Evolutionary conservation across 2,888 invertebrate genomes (phyloP), one percentile per base, ranked within the genome.

Genomic region (Ochlodes sylvanus): DNA sequence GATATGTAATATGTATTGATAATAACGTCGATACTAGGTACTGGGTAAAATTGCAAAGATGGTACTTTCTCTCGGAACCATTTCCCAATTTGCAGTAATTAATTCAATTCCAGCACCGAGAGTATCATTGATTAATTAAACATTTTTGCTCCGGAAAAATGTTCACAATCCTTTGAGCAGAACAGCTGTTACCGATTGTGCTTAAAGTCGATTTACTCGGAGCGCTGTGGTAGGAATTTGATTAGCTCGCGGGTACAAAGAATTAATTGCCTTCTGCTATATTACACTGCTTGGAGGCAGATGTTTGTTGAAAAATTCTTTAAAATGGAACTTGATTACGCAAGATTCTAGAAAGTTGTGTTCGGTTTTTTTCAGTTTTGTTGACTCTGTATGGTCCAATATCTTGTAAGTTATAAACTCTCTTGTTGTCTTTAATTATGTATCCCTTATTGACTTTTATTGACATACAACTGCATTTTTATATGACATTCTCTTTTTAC

Each of bases 151-250:
- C 9, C 47, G 10, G 44, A 41, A 57, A 57, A 34, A 60, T 32
- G 27, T 44, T 58, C 21, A 15, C 21, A 60, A 27, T 60, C 47
- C 60, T 60, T 47, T 60, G 60, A 44, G 14, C 44, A 9, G 47
- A 60, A 60, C 60, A 60, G 47, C 60, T 60, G 60, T 27, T 60
- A n/a, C 47, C 44, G 60, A 47, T 47, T 60, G 60, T 58, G 58
- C 58, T 58, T 38, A n/a, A 47, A 60, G 60, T 47, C 60, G 60
- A 60, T 60, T 60, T 42, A 60, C 44, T 47, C 41, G 54, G n/a
- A 54, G 32, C 57, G 41, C 57, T 38, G 60, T 15, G 32, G 44
- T 44, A 47, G 60, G 60, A 60, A 60, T 60, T 60, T 60, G 60
- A 60, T 60, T 60, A 60, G 44, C 60, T 58, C 21, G 12, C 42